Evolutionary conservation across 2,888 invertebrate species (phyloP).

Genomic region (Clistopyga incitator): DNA sequence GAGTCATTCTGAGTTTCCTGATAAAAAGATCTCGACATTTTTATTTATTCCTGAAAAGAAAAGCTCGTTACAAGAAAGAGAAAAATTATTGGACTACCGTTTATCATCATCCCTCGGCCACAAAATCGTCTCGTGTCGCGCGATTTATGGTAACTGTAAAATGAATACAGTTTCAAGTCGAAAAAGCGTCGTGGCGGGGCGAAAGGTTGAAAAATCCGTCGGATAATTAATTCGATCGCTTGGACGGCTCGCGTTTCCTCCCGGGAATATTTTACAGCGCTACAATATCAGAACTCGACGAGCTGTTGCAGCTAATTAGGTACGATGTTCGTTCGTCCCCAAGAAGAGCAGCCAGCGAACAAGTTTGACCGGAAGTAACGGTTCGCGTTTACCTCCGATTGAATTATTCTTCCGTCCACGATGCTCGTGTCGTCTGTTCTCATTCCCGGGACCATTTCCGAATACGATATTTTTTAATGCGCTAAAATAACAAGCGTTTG

Average conservation of each 20-base stretch:
- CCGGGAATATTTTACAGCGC: constrained; percentile 33
- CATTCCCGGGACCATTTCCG: neutral
- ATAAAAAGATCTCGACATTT: no score
- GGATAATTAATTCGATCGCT: constrained; percentile 19
- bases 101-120: neutral
- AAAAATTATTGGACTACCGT: neutral
- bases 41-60: no score
- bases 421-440: constrained; percentile 23
- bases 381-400: constrained; percentile 55
- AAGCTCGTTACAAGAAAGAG: no score
- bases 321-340: constrained; percentile 10
- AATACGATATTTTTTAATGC: neutral
- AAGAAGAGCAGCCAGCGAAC: constrained; percentile 15
- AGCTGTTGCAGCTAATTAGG: constrained; percentile 39
- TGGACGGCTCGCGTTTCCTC: neutral
- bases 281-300: constrained; percentile 1
- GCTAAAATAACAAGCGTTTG: neutral
- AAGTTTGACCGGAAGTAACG: constrained; percentile 65
- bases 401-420: constrained; percentile 51
- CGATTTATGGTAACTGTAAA: constrained; percentile 19
- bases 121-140: neutral
- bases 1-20: no score
- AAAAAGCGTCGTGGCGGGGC: neutral
- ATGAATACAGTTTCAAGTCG: constrained; percentile 6
- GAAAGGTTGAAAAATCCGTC: constrained; percentile 29